Evolutionary conservation across 2,113 vertebrate species (phyloP).

Genomic region (Todiramphus saurophagus): DNA sequence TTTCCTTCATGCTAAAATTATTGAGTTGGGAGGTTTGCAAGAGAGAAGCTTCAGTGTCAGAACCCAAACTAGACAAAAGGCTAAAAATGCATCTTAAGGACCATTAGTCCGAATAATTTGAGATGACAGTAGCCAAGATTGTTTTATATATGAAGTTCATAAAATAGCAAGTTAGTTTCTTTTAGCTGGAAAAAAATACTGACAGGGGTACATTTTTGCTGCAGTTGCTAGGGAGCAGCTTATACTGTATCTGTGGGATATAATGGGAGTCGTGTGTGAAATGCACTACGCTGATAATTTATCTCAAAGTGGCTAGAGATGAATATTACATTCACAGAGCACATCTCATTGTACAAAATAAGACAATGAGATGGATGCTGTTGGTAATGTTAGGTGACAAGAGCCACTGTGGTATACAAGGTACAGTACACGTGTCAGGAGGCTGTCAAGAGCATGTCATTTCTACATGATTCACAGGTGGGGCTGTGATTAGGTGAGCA

Average conservation of each 20-base stretch:
- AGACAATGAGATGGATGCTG: conserved; percentile 17
- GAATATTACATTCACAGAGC: conserved; percentile 9
- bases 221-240: conserved; percentile 48
- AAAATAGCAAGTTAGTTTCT: conserved; percentile 18
- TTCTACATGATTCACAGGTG: background rate
- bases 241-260: background rate
- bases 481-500: background rate
- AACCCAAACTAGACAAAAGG: background rate
- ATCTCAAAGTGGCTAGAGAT: background rate
- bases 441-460: background rate
- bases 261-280: conserved; percentile 19
- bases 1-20: conserved; percentile 15
- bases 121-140: background rate
- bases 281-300: conserved; percentile 1
- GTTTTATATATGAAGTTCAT: conserved; percentile 49
- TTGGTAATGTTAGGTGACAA: background rate
- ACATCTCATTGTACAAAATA: background rate
- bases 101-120: conserved; percentile 39
- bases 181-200: background rate
- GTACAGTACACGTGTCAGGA: background rate
- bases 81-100: conserved; percentile 40
- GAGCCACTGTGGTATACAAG: background rate
- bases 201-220: background rate
- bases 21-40: background rate
- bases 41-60: background rate